Percentiles rank a stretch among this genome's conserved stretches.
phyloP scores from a whole-genome alignment of 2,113 vertebrate species.

The Anhinga anhinga region DNA sequence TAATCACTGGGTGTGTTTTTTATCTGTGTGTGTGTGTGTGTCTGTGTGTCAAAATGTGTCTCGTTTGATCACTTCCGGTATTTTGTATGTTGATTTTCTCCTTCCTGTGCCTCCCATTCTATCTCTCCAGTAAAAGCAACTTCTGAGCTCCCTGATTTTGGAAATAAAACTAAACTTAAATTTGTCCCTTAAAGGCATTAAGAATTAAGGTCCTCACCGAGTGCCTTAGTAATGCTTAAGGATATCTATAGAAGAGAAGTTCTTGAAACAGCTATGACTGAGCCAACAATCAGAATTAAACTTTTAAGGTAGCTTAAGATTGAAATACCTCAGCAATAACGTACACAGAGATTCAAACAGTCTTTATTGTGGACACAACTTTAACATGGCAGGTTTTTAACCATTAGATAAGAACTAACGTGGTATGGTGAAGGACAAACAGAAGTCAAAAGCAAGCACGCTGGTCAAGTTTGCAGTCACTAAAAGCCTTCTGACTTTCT shows the following conservation, averaged over 20 bases:
- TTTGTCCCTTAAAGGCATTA: not conserved
- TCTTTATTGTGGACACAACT: not conserved
- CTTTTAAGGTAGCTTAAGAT: not conserved
- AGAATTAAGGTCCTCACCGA: not conserved
- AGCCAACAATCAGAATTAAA: not conserved
- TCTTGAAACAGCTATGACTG: not conserved
- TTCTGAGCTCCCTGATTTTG: not conserved
- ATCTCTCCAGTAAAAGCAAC: not conserved
- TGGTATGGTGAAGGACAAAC: not conserved
- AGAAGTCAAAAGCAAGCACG: not conserved
- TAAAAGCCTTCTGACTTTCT: not conserved
- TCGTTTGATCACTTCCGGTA: fast-evolving
- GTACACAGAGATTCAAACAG: not conserved
- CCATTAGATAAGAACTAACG: not conserved
- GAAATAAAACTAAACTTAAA: not conserved
- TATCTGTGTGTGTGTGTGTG: too few relatives aligned
- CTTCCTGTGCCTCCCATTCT: not conserved
- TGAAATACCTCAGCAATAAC: not conserved
- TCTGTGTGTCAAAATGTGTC: not conserved
- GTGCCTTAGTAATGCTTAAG: not conserved
- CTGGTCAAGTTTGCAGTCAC: not conserved
- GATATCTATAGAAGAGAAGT: not conserved
- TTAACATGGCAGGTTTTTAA: not conserved
- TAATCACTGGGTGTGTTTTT: not conserved
- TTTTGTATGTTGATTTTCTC: not conserved